phyloP scores from a whole-genome alignment of 2,797 vertebrate species.

The Apogon talboti region DNA sequence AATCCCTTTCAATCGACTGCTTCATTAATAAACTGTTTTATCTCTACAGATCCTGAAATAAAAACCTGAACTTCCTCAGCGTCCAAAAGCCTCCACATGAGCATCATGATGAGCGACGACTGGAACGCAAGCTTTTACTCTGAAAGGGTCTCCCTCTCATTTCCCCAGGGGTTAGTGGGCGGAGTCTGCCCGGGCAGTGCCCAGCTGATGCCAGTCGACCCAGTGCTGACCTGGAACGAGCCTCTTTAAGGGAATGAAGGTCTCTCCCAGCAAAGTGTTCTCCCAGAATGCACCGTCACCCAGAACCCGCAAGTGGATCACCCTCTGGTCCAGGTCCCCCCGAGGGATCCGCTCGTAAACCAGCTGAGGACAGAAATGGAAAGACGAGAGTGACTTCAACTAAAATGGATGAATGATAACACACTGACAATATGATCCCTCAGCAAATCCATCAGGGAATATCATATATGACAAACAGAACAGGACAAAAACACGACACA shows the following conservation, averaged over 20 bases:
- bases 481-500: no score
- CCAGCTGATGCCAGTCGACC: slow-evolving; percentile 94
- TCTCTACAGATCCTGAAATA: not conserved
- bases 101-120: slow-evolving; percentile 43
- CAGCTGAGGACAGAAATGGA: slow-evolving; percentile 80
- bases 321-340: slow-evolving; percentile 93
- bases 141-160: slow-evolving; percentile 43
- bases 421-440: no score
- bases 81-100: slow-evolving; percentile 11
- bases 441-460: no score
- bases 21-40: no score
- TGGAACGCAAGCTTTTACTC: slow-evolving; percentile 45
- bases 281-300: slow-evolving; percentile 96
- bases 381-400: not conserved
- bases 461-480: no score
- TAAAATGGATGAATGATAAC: no score
- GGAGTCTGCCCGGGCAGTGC: slow-evolving; percentile 79
- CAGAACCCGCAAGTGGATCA: slow-evolving; percentile 93
- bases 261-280: slow-evolving; percentile 93
- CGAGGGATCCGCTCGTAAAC: slow-evolving; percentile 92
- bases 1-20: no score
- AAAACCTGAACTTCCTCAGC: slow-evolving; percentile 53
- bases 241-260: slow-evolving; percentile 89
- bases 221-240: slow-evolving; percentile 90
- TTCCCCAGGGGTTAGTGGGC: slow-evolving; percentile 67